phyloP scores from a whole-genome alignment of 2,113 vertebrate species.

The Saguinus imperator region DNA sequence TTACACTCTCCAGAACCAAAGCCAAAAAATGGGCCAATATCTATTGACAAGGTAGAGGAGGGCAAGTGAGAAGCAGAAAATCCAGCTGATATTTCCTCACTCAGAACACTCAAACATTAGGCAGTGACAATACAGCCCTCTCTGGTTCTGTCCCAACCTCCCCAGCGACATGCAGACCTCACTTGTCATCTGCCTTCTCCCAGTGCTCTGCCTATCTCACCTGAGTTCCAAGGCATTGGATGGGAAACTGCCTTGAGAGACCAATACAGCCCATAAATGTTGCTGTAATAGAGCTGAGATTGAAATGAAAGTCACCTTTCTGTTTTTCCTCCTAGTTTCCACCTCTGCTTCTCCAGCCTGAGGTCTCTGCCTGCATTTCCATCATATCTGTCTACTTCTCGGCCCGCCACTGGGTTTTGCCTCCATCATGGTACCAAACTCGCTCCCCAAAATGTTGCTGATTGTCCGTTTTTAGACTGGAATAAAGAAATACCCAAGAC shows the following conservation, averaged over 20 bases:
- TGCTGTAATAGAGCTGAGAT: fast-evolving
- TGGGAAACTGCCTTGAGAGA: not conserved
- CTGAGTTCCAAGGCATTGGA: too few species aligned
- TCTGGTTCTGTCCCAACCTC: not conserved
- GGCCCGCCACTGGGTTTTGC: fast-evolving
- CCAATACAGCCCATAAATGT: not conserved
- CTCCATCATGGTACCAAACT: fast-evolving
- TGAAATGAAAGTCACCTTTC: too few species aligned
- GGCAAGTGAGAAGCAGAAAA: fast-evolving
- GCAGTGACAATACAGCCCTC: fast-evolving
- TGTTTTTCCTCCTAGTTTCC: too few species aligned
- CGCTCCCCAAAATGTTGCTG: not conserved
- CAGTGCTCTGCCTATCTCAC: not conserved
- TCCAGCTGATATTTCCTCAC: fast-evolving
- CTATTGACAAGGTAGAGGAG: not conserved
- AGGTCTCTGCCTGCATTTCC: fast-evolving
- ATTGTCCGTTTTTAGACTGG: too few species aligned
- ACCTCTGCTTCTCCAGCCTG: fast-evolving
- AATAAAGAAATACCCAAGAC: too few species aligned
- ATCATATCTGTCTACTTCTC: not conserved
- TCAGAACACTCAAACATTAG: not conserved
- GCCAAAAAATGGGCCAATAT: fast-evolving
- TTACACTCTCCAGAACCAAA: not conserved
- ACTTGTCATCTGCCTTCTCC: fast-evolving
- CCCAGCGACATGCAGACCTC: fast-evolving